These are phyloP conservation scores for Pandemis heparana DNA, from an alignment of 2,888 invertebrate species.

Conservation along the genomic window DNA sequence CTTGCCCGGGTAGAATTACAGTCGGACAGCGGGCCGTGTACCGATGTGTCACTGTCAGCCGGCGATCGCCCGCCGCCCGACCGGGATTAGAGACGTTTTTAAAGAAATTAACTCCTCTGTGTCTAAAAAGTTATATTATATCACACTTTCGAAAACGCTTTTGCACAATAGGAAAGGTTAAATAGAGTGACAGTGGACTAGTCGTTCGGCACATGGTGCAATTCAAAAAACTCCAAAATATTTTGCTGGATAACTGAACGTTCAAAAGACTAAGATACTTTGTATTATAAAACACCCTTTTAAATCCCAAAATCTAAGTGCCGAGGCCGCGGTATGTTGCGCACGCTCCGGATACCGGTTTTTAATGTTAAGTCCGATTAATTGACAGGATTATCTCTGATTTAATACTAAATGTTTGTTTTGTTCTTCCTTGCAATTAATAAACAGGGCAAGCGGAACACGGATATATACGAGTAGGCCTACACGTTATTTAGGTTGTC, in stretches of 20 bases:
- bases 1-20: constrained; percentile 80
- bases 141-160: constrained; percentile 39
- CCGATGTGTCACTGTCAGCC: constrained; percentile 86
- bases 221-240: background rate
- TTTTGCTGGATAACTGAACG: background rate
- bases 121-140: constrained; percentile 48
- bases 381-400: constrained; percentile 85
- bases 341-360: constrained; percentile 80
- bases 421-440: constrained; percentile 67
- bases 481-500: constrained; percentile 11
- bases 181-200: background rate
- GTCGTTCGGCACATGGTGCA: background rate
- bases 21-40: constrained; percentile 81
- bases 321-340: constrained; percentile 57
- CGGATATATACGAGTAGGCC: constrained; percentile 15
- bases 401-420: constrained; percentile 83
- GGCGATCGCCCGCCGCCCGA: constrained; percentile 68
- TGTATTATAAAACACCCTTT: constrained; percentile 18
- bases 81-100: constrained; percentile 78
- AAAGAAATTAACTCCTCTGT: constrained; percentile 74
- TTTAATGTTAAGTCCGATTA: constrained; percentile 83
- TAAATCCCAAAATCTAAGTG: constrained; percentile 16
- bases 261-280: background rate
- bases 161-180: background rate
- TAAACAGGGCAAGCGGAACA: constrained; percentile 37